These are phyloP conservation scores for Nicator chloris DNA, from an alignment of 2,113 vertebrate genomes.

Conservation along the genomic window DNA sequence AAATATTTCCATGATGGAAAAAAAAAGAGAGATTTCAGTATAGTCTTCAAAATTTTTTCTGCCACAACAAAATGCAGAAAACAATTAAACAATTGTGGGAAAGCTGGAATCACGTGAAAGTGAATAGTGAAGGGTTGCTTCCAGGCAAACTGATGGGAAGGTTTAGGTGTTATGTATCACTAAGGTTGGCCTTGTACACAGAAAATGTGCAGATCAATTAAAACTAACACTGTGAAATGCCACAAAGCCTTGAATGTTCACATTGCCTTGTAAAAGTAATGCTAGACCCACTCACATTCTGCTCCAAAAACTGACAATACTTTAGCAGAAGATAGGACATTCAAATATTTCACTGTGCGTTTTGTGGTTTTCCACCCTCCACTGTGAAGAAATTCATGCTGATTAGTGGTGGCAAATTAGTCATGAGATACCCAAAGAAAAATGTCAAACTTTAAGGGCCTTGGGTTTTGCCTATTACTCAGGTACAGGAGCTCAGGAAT, in stretches of 20 bases:
- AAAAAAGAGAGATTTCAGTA: neutral
- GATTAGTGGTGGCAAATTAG: neutral
- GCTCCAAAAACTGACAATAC: neutral
- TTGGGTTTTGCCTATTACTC: neutral
- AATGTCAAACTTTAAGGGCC: neutral
- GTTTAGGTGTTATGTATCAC: fast-evolving
- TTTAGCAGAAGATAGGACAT: neutral
- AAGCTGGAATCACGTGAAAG: neutral
- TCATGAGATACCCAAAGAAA: neutral
- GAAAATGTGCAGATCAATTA: neutral
- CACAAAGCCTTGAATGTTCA: neutral
- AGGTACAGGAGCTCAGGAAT: neutral
- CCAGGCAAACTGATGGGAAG: neutral
- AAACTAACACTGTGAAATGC: neutral
- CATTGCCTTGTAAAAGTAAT: neutral
- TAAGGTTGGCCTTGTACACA: neutral
- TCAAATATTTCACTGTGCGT: neutral
- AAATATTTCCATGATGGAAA: neutral
- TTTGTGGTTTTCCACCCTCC: neutral
- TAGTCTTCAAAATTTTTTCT: neutral
- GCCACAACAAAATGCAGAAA: neutral
- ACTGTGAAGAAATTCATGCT: fast-evolving
- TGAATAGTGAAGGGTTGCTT: neutral
- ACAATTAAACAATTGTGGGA: neutral
- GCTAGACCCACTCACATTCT: neutral